Evolutionary conservation across 2,888 invertebrate genomes (phyloP), one percentile per base, ranked within the genome.

Genomic region (Mellilla xanthometata): DNA sequence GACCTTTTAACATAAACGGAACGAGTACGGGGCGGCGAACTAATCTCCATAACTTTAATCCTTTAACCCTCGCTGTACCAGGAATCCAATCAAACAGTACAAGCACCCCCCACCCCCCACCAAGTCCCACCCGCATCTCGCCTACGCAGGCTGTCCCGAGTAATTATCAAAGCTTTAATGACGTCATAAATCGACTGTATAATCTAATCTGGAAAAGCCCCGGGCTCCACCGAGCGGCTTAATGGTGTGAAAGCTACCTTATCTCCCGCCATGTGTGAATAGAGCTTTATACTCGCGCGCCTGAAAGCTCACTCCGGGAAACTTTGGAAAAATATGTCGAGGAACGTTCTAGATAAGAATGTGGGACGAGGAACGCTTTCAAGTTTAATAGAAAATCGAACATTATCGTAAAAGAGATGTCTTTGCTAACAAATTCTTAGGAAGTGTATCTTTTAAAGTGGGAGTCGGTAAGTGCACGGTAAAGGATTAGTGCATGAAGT

Each of bases 151-250:
- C 86, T 89, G 90, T 89, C 90, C 89, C 90, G 88, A 89, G 90
- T 90, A 90, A 90, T 90, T 90, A 90, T 90, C 90, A 90, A 87
- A 88, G 90, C 90, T 90, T 89, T 90, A 90, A 90, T 90, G 89
- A 90, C 90, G 72, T 83, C 89, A 90, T 90, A 90, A 90, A 90
- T 90, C 90, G 86, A 86, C 83, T 88, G 88, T 89, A 90, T 90
- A 90, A 90, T 90, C 90, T 90, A 90, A 90, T 90, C 90, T 90
- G 90, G 89, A 88, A 90, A 90, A 90, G 89, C 90, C 87, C 89
- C 86, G 84, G 81, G 88, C 86, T 88, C 86, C 85, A 83, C 81
- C 78, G 86, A 82, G 78, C 84, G 78, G 87, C 87, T 88, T 89
- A 89, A 89, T 89, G 88, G 89, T 87, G 89, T 88, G 89, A 89